A percentile compares a stretch with the other conserved stretches of the same genome.
Evolutionary conservation across 2,113 vertebrate genomes (phyloP).

Genomic region (Pseudorhombus dupliciocellatus): DNA sequence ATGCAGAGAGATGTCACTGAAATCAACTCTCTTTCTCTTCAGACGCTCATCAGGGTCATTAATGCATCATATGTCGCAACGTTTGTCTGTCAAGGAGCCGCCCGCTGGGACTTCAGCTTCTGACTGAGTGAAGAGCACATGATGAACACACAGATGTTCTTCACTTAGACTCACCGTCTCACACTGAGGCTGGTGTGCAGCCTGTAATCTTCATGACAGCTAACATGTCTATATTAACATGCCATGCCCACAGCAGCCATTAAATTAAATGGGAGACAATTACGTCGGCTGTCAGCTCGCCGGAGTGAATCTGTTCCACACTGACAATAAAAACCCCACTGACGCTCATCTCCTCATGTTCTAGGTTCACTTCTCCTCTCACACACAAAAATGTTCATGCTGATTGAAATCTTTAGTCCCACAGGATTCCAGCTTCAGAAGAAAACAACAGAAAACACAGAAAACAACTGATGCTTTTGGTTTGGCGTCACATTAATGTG

Average conservation of each 20-base stretch:
- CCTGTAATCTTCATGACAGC: slow-evolving; percentile 48
- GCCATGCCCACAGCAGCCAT: slow-evolving; percentile 15
- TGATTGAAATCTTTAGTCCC: slow-evolving; percentile 2
- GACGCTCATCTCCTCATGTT: slow-evolving; percentile 5
- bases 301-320: slow-evolving; percentile 5
- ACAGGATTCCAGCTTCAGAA: slow-evolving; percentile 1
- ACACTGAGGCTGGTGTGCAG: slow-evolving; percentile 6
- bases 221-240: slow-evolving; percentile 38
- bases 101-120: too few species aligned
- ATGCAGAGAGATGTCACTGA: too few species aligned
- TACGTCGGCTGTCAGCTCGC: slow-evolving; percentile 30
- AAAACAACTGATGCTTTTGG: neutral
- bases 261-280: slow-evolving; percentile 30
- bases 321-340: neutral
- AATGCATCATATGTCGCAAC: slow-evolving; percentile 42
- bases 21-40: too few species aligned
- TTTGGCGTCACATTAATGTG: neutral
- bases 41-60: slow-evolving; percentile 25
- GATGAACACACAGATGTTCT: too few species aligned
- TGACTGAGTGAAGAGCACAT: too few species aligned
- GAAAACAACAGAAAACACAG: too few species aligned
- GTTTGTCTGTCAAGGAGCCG: slow-evolving; percentile 36
- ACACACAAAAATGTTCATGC: neutral
- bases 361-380: slow-evolving; percentile 17
- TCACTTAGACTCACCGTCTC: neutral